Evolutionary conservation across 2,797 vertebrate genomes (phyloP), one percentile per base, ranked within the genome.

Genomic region (Psittacula derbiana): DNA sequence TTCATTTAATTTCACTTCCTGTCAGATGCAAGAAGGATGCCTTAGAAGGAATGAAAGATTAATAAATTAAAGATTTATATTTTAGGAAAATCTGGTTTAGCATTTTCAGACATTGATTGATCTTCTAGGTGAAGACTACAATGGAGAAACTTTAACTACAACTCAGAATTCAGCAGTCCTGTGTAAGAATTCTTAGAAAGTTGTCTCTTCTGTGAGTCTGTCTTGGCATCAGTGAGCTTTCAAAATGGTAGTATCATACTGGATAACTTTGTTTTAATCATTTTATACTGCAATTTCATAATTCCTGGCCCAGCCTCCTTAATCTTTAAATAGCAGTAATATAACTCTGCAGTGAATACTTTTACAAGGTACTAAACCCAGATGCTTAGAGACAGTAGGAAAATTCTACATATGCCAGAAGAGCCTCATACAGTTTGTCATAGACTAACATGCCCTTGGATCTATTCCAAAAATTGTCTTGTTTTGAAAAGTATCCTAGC

Each of bases 1-100:
- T 87, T 92, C 16, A 18, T 95, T 89, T 86, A 38, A 90, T 84
- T 85, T 86, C 8, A 40, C 10, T 86, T 91, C n/a, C 67, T 80
- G 38, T 31, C 57, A 92, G 14, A 74, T 58, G 40, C 16, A 60
- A 71, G 52, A 64, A 73, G 3, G 62, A 33, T 36, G 6, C 36
- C 43, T 89, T 78, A 66, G 30, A 81, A 85, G 31, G 46, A 93
- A 73, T 50, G 27, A 81, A 76, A 81, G 12, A 87, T 69, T 52
- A 78, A 91, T 43, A 79, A 91, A 86, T 40, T 46, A 67, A 86
- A 74, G 28, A 67, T 43, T 55, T 70, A 33, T 91, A 71, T 74
- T 94, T 95, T 74, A 44, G 18, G 17, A 90, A 90, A 66, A 55
- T 4, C 10, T 80, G 8, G 16, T 88, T 67, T 78, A 67, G 8